Evolutionary conservation across 2,113 vertebrate species (phyloP).

Genomic region (Dicrurus megarhynchus): DNA sequence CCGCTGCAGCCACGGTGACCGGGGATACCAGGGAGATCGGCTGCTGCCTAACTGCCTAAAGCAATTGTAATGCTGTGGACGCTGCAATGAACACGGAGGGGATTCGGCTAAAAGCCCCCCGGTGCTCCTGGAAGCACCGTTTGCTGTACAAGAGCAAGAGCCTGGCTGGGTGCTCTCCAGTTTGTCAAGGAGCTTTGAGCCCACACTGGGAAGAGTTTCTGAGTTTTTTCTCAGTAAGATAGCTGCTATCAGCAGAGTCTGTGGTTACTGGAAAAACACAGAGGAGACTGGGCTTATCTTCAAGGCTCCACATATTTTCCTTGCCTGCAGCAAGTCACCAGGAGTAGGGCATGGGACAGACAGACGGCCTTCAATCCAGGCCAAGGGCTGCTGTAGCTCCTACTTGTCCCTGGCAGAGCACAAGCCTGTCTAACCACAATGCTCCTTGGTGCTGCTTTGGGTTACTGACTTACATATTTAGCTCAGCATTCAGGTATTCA

Average conservation of each 20-base stretch:
- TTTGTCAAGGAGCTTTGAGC: fast-evolving
- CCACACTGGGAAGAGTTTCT: neutral
- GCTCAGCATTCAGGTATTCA: neutral
- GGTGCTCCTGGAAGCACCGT: fast-evolving
- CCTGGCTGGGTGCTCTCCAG: fast-evolving
- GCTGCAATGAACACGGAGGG: fast-evolving
- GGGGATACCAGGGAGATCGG: too few species aligned
- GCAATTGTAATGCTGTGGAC: fast-evolving
- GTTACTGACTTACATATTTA: fast-evolving
- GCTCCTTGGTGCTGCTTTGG: fast-evolving
- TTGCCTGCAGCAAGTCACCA: fast-evolving
- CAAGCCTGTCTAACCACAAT: fast-evolving
- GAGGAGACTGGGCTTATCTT: neutral
- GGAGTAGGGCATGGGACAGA: fast-evolving
- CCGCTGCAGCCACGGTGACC: neutral
- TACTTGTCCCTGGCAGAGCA: fast-evolving
- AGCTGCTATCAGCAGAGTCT: too few species aligned
- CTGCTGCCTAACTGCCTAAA: neutral
- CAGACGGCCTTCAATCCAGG: fast-evolving
- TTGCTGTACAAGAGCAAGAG: neutral
- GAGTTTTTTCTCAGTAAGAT: neutral
- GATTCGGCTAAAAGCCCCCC: neutral
- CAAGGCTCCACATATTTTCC: neutral
- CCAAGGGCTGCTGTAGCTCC: neutral
- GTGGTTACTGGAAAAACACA: neutral